Base-by-base conservation (phyloP, 2,113 vertebrate genomes). In the Psettodes erumei region DNA sequence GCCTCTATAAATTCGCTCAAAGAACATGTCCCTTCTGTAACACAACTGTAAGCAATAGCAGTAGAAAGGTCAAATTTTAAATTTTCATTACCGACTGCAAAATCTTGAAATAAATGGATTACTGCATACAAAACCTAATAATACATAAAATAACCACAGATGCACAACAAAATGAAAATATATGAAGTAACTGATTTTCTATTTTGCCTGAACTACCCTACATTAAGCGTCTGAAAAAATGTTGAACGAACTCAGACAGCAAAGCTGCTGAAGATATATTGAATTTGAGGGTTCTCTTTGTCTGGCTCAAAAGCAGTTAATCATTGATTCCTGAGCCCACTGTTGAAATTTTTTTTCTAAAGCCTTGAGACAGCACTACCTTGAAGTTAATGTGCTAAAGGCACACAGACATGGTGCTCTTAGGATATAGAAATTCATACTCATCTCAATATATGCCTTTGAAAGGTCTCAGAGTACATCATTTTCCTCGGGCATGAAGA, bases 331-430 rank as follows among this genome's bases (percentile, higher is more conserved):
- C 35, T 79, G 35, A 54, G 65, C 75, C 61, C 15, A 75, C 27
- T 77, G 76, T 64, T 50, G 37, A 77, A 64, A 48, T 76, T 35
- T 82, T n/a, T 85, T 81, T 21, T 81, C 81, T 77, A 61, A 82
- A 86, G 71, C 81, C 72, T 81, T 87, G 79, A 88, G 79, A 86
- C 74, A 58, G 69, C 70, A 37, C 68, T 81, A 76, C 90, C 83
- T 88, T 89, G 79, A 89, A 82, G 87, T 84, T 88, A 83, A 88
- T 86, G 78, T 79, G 83, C 79, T 84, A 76, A 87, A 84, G 75
- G 63, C 77, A 45, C 58, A 77, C 15, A 84, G 59, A 86, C 71
- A 71, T 12, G 25, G 63, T 53, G 61, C 71, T 76, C 69, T 77
- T 67, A 59, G 65, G 27, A 69, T 69, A 84, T 25, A 55, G 59